Evolutionary conservation across 2,888 invertebrate genomes (phyloP), one percentile per base, ranked within the genome.

Genomic region (Melitaea athalia): DNA sequence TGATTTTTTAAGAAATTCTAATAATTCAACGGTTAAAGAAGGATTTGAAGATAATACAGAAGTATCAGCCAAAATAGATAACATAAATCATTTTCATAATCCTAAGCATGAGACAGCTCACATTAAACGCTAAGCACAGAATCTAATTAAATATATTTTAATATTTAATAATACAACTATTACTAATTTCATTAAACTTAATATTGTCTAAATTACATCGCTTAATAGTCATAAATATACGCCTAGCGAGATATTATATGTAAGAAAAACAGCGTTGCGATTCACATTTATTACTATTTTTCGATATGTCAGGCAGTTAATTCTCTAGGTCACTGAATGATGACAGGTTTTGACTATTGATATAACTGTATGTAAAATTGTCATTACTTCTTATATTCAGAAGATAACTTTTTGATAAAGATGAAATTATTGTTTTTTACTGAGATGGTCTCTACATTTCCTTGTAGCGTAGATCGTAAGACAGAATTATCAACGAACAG

Each of bases 271-370:
- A 85, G 86, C 88, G 76, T 85, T 85, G 75, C 86, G 85, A 86
- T 88, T 85, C 74, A 82, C 38, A 63, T 70, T 80, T 82, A 86
- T 88, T 85, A 74, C 82, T 38, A 63, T 70, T 80, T 82, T 85
- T 77, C 88, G 91, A 91, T 91, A 91, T 91, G 91, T 91, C 81
- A 89, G 89, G 89, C 89, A 86, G 84, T 85, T 82, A 77, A 81
- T 80, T 84, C 75, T 84, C 76, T 89, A 91, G 88, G 89, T 89
- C 88, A 84, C 85, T 70, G 75, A 83, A 85, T 80, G 76, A 79
- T 79, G 74, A 73, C 82, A 78, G 72, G 77, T 65, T 38, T 55
- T 47, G 47, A 24, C 47, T 68, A 60, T 67, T 71, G 68, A 49
- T 64, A 68, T 67, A 60, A 68, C 65, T 64, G 42, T 24, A 50